Conservation (phyloP, 2,797 vertebrate genomes). For the Ptychadena robeensis region DNA sequence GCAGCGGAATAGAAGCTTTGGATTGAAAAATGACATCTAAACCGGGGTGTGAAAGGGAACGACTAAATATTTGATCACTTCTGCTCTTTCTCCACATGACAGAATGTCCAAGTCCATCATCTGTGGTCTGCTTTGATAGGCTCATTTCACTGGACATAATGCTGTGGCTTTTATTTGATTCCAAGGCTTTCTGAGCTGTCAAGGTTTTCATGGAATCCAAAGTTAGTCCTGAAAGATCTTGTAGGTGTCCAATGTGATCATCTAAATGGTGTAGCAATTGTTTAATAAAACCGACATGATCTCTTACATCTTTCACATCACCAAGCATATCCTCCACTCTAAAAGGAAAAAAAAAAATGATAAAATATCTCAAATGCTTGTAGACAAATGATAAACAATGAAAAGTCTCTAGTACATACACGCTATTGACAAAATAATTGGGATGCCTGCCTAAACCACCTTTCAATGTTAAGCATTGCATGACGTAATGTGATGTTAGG, state of each 20-base stretch:
- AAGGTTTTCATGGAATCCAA: conserved; percentile 84
- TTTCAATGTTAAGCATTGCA: too few relatives aligned
- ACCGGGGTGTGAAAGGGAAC: conserved; percentile 71
- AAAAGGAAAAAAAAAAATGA: neutral
- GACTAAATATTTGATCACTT: conserved; percentile 72
- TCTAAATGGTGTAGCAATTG: conserved; percentile 82
- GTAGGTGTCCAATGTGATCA: conserved; percentile 85
- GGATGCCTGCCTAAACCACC: too few relatives aligned
- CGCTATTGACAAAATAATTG: too few relatives aligned
- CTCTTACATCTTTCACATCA: conserved; percentile 83
- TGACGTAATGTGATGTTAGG: too few relatives aligned
- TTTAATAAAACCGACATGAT: conserved; percentile 84
- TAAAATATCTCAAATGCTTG: neutral
- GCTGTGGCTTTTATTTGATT: conserved; percentile 84
- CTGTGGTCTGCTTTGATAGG: conserved; percentile 78
- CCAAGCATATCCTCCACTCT: conserved; percentile 84
- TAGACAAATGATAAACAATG: neutral
- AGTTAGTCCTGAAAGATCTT: conserved; percentile 83
- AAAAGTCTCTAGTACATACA: neutral
- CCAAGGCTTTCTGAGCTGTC: conserved; percentile 81
- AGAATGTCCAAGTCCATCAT: conserved; percentile 75
- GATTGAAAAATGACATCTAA: conserved; percentile 16
- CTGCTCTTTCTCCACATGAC: conserved; percentile 75
- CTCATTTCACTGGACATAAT: conserved; percentile 84
- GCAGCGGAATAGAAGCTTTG: conserved; percentile 4